Base-by-base conservation (phyloP, 2,113 vertebrate genomes). In the Symphodus melops region DNA sequence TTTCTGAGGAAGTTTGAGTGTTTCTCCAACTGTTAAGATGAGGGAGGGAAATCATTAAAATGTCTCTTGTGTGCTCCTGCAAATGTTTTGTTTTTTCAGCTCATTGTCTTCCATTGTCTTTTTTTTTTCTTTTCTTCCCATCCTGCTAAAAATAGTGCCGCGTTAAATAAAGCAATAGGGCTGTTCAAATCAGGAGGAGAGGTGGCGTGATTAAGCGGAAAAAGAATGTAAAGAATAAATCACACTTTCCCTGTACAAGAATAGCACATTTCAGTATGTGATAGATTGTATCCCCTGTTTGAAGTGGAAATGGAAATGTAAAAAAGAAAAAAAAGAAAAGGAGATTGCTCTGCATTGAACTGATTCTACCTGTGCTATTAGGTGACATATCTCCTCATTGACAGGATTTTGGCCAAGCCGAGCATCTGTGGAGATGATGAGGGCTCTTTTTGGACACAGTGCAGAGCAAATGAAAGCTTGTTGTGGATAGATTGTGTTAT, bases 61-160 rank as follows among this genome's bases (percentile, higher is more conserved):
- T 48, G 17, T 23, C 41, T 63, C 9, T 69, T 69, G 36, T 60
- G 4, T 17, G 7, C 46, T 48, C 4, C 46, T 48, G 46, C 46
- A 8, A 3, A 2, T 16, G 19, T 13, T 48, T 19, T 48, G 3
- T 4, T 48, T 19, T 19, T 19, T 19, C 46, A 48, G 14, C 14
- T 56, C 55, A 66, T 69, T 69, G 59, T 80, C 49, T 49, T 58
- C n/a, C 74, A 17, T n/a, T 59, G 37, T 63, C 20, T 48, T 13
- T 74, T 78, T 39, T 74, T 60, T 66, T 65, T 16, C 36, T 74
- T 78, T 39, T 74, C 55, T 66, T 65, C 12, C 36, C 12, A 17
- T 49, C 23, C 54, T 74, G 46, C 48, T 53, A 33, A 52, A 78
- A 57, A 70, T 75, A 41, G 37, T 1, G 16, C 55, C 48, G 28